phyloP scores from a whole-genome alignment of 2,113 vertebrate genomes.

The Megaceryle maxima region DNA sequence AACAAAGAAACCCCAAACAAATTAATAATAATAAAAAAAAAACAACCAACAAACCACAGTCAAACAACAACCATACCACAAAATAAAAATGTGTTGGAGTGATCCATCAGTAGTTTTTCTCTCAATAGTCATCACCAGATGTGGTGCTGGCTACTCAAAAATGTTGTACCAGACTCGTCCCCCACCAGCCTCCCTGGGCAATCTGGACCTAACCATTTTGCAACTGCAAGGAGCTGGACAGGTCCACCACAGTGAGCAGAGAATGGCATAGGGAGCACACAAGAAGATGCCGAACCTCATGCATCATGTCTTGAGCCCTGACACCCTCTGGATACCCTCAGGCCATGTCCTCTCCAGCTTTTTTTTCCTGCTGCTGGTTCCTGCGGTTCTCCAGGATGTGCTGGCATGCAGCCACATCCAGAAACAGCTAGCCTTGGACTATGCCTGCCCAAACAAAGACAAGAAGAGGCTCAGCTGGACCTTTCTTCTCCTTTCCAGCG shows the following conservation, averaged over 20 bases:
- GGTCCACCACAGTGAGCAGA: accelerated
- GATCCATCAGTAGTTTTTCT: background rate
- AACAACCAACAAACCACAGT: background rate
- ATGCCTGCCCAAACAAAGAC: background rate
- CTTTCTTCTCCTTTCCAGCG: background rate
- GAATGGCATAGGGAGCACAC: background rate
- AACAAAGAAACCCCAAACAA: too few species aligned
- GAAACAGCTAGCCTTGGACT: background rate
- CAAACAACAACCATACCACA: background rate
- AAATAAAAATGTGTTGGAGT: background rate
- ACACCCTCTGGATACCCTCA: background rate
- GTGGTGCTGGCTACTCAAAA: background rate
- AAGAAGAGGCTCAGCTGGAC: background rate
- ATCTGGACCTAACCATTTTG: accelerated
- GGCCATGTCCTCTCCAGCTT: background rate
- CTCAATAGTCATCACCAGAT: background rate
- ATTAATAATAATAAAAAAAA: background rate
- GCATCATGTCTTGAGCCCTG: accelerated
- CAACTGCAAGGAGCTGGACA: background rate
- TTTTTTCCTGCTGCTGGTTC: background rate
- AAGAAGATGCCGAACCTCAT: background rate
- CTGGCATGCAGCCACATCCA: background rate
- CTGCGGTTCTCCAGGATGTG: background rate
- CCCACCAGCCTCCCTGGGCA: background rate
- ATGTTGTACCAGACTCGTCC: accelerated